These are phyloP conservation scores for Hermaeophaga mercurialis DNA, from an alignment of 2,888 invertebrate species.

Conservation along the genomic window DNA sequence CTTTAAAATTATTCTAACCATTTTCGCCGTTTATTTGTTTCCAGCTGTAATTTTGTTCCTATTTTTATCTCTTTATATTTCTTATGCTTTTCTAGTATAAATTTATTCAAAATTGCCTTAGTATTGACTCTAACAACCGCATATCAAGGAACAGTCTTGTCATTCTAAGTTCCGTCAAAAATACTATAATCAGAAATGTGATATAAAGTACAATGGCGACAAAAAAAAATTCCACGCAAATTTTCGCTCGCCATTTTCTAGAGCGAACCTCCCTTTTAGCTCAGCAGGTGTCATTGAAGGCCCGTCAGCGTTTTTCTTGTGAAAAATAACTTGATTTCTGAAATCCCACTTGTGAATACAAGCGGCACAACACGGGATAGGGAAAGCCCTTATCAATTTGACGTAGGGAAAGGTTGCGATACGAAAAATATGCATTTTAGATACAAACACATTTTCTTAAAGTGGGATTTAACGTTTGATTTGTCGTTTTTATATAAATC, in stretches of 20 bases:
- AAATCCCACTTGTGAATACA: conserved; percentile 16
- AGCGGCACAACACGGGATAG: conserved; percentile 4
- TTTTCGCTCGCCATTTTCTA: conserved; percentile 6
- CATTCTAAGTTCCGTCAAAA: too few species aligned
- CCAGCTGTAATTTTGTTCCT: too few species aligned
- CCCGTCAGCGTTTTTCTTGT: conserved; percentile 22
- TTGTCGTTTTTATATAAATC: conserved; percentile 31
- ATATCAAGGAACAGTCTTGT: too few species aligned
- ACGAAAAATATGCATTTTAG: conserved; percentile 24
- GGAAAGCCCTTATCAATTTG: conserved; percentile 22
- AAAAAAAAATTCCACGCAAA: background rate
- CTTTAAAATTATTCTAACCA: too few species aligned
- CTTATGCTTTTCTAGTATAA: too few species aligned
- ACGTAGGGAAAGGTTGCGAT: conserved; percentile 18
- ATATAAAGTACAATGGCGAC: background rate
- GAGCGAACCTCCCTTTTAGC: conserved; percentile 13
- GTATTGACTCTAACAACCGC: too few species aligned
- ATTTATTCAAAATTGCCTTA: too few species aligned
- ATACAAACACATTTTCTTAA: conserved; percentile 20
- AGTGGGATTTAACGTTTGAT: conserved; percentile 30
- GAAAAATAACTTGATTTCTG: conserved; percentile 19
- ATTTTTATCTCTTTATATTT: too few species aligned
- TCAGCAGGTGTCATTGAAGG: conserved; percentile 24
- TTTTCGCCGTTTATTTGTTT: too few species aligned
- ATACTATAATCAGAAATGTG: too few species aligned